These are phyloP conservation scores for Ophion ellenae DNA, from an alignment of 2,888 invertebrate genomes.

Conservation along the genomic window DNA sequence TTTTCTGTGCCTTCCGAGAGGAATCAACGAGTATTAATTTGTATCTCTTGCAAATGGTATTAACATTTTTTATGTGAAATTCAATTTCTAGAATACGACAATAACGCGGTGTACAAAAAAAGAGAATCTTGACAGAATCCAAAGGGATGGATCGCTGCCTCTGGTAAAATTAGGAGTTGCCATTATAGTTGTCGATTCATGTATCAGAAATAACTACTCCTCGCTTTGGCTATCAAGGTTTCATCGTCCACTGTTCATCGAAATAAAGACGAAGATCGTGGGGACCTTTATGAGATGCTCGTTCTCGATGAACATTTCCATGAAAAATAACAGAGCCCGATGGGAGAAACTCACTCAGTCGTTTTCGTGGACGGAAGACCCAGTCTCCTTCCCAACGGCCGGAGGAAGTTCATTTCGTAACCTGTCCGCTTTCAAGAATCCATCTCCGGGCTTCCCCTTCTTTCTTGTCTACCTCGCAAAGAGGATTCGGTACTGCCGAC, in stretches of 20 bases:
- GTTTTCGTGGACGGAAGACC: slow-evolving; percentile 39
- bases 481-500: slow-evolving; percentile 49
- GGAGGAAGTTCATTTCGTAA: slow-evolving; percentile 76
- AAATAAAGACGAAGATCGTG: slow-evolving; percentile 56
- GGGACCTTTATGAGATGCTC: slow-evolving; percentile 20
- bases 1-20: not conserved
- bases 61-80: too few relatives aligned
- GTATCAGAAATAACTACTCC: not conserved
- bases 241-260: not conserved
- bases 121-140: too few relatives aligned
- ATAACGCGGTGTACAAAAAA: not conserved
- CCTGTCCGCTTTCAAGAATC: slow-evolving; percentile 78
- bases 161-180: too few relatives aligned
- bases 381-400: slow-evolving; percentile 49
- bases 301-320: slow-evolving; percentile 66
- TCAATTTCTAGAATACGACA: not conserved
- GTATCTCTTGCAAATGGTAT: too few relatives aligned
- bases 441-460: slow-evolving; percentile 73
- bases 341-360: slow-evolving; percentile 55
- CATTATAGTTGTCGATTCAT: not conserved
- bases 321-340: slow-evolving; percentile 72
- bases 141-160: too few relatives aligned
- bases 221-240: not conserved
- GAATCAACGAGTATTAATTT: too few relatives aligned
- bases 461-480: slow-evolving; percentile 62